Evolutionary conservation across 2,888 invertebrate species (phyloP).

Genomic region (Eurois occulta): DNA sequence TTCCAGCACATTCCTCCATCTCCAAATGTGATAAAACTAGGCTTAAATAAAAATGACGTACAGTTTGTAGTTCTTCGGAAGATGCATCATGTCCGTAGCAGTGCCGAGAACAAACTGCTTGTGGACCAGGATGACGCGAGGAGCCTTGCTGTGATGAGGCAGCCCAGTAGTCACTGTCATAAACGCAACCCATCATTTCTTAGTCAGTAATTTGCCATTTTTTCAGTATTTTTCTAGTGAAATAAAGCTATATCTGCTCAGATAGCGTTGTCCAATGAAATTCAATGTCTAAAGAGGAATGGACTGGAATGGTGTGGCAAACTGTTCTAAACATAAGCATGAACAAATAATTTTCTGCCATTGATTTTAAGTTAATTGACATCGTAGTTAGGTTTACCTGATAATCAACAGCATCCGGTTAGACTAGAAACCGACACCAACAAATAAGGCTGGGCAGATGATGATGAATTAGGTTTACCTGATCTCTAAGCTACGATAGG

Average conservation of each 20-base stretch:
- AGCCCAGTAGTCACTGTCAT: constrained; percentile 79
- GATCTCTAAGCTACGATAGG: background rate
- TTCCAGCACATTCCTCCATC: background rate
- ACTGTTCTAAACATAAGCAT: background rate
- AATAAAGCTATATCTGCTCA: too few relatives aligned
- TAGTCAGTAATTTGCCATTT: background rate
- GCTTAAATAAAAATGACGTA: constrained; percentile 66
- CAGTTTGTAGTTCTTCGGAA: constrained; percentile 85
- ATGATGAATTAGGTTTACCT: background rate
- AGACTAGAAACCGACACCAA: background rate
- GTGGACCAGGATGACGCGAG: constrained; percentile 82
- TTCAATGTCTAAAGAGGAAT: background rate
- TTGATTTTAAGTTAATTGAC: background rate
- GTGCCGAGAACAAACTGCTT: constrained; percentile 83
- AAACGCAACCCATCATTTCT: background rate
- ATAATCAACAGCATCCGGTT: background rate
- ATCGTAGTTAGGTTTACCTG: background rate
- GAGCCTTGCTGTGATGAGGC: constrained; percentile 82
- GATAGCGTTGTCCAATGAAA: background rate
- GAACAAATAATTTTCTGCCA: too few relatives aligned
- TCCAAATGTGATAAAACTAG: background rate
- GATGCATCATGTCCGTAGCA: constrained; percentile 79
- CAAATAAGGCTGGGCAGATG: background rate
- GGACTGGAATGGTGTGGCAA: background rate
- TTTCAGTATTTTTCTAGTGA: too few relatives aligned